Conservation (phyloP, 2,113 vertebrate species). For the Pterophyllum scalare region DNA sequence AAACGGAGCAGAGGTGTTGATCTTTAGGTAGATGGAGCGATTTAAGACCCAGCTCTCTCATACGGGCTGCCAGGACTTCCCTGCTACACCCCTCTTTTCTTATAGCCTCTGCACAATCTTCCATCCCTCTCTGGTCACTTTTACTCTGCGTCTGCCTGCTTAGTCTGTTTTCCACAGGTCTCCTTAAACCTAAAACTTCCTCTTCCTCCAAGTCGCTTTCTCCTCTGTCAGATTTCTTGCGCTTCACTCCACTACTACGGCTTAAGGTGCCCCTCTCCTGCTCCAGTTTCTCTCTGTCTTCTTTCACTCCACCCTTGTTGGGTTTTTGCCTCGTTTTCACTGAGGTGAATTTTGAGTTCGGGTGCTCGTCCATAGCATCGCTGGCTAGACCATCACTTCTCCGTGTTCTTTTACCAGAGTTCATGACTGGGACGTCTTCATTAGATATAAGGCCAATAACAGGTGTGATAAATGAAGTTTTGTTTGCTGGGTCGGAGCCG, state of each 20-base stretch:
- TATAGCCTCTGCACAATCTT: neutral
- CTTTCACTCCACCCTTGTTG: neutral
- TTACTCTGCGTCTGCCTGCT: fast-evolving
- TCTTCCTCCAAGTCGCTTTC: slow-evolving; percentile 27
- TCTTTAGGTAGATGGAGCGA: slow-evolving; percentile 29
- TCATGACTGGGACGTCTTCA: slow-evolving; percentile 45
- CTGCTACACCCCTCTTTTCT: neutral
- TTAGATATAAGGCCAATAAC: slow-evolving; percentile 65
- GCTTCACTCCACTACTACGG: slow-evolving; percentile 22
- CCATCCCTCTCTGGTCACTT: neutral
- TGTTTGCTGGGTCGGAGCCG: neutral
- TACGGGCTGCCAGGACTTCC: neutral
- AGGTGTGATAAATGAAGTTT: slow-evolving; percentile 35
- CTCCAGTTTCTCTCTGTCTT: neutral
- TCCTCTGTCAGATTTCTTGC: slow-evolving; percentile 26
- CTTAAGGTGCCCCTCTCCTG: neutral
- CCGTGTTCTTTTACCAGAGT: neutral
- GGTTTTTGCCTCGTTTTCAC: slow-evolving; percentile 19
- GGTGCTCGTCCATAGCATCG: neutral
- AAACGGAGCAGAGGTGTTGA: neutral
- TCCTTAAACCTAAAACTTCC: neutral
- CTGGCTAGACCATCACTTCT: neutral
- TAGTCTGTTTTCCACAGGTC: neutral
- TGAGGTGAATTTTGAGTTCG: neutral
- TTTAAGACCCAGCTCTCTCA: slow-evolving; percentile 7